phyloP scores from a whole-genome alignment of 2,888 invertebrate genomes.

The Polydrusus pterygomalis region DNA sequence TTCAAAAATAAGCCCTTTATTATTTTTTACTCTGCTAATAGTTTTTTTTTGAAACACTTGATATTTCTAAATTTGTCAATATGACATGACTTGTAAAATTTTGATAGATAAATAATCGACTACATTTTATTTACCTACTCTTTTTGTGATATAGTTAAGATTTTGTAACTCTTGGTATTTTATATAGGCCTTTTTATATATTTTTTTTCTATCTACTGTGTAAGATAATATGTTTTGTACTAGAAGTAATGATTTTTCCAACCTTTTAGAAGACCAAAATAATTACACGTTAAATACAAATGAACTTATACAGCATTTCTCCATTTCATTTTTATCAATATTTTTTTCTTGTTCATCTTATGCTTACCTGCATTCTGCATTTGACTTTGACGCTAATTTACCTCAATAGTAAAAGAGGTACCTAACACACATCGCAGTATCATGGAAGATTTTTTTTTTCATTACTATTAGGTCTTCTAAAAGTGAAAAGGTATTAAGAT shows the following conservation, averaged over 20 bases:
- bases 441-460: not conserved
- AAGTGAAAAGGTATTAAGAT: not conserved
- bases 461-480: not conserved
- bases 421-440: no score
- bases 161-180: constrained; percentile 17
- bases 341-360: no score
- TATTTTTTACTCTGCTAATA: not conserved
- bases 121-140: constrained; percentile 11
- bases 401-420: no score
- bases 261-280: not conserved
- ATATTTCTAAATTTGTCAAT: constrained; percentile 12
- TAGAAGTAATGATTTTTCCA: not conserved
- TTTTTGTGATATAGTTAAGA: constrained; percentile 25
- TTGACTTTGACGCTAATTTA: no score
- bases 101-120: constrained; percentile 2
- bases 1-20: constrained; percentile 3
- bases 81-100: constrained; percentile 17
- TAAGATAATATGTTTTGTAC: constrained; percentile 9
- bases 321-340: no score
- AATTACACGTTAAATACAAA: no score
- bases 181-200: constrained; percentile 17
- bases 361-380: no score
- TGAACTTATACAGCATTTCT: no score
- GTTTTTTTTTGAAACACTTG: constrained; percentile 1
- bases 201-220: not conserved